phyloP scores from a whole-genome alignment of 2,888 invertebrate species.

The Steromphala cineraria region DNA sequence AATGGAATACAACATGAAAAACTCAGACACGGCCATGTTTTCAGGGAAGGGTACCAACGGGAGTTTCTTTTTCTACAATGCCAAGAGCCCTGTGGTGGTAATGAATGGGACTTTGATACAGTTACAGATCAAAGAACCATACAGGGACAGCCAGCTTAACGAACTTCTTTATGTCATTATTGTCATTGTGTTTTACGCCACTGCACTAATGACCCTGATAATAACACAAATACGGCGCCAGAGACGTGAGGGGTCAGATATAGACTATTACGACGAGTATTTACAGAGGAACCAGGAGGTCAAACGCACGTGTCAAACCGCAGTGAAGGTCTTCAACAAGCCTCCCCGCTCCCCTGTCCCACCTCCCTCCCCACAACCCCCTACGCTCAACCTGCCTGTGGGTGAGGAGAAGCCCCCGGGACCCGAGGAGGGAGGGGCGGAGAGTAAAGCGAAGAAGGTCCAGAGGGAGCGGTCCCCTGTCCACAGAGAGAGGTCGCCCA shows the following conservation, averaged over 20 bases:
- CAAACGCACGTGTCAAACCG: conserved; percentile 53
- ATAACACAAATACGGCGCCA: conserved; percentile 65
- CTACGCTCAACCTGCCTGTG: neutral
- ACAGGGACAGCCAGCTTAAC: conserved; percentile 65
- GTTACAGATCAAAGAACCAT: conserved; percentile 41
- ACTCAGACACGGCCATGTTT: neutral
- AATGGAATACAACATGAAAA: no score
- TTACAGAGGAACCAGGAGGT: conserved; percentile 61
- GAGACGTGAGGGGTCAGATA: conserved; percentile 57
- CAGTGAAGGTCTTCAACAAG: conserved; percentile 34
- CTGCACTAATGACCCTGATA: conserved; percentile 67
- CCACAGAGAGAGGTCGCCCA: conserved; percentile 36
- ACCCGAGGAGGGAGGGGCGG: conserved; percentile 11
- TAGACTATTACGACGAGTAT: conserved; percentile 70
- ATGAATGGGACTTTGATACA: conserved; percentile 42
- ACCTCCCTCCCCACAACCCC: neutral
- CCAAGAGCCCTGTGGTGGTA: conserved; percentile 28
- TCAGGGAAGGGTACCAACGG: neutral
- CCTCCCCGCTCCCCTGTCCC: neutral
- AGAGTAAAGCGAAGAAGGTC: neutral
- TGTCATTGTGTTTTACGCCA: conserved; percentile 69
- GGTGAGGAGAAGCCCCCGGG: neutral
- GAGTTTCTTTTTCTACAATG: conserved; percentile 14
- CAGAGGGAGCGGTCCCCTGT: conserved; percentile 18
- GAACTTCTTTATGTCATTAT: conserved; percentile 69